phyloP scores from a whole-genome alignment of 2,113 vertebrate species.

The Anolis sagrei region DNA sequence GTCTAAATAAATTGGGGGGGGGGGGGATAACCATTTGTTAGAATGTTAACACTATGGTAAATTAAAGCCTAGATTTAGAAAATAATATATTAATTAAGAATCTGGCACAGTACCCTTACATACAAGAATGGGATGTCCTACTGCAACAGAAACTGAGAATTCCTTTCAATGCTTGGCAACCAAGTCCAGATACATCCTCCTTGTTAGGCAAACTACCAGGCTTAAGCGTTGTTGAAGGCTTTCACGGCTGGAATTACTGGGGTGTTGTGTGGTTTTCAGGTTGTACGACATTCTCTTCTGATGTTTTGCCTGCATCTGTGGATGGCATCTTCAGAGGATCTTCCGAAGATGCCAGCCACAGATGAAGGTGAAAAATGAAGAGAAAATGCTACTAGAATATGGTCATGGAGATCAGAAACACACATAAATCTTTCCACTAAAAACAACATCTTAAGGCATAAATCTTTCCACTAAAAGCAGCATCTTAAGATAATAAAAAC shows the following conservation, averaged over 20 bases:
- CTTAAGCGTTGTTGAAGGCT: too few species aligned
- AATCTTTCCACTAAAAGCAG: neutral
- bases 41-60: neutral
- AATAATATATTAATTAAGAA: neutral
- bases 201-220: neutral
- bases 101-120: neutral
- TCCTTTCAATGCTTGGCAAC: neutral
- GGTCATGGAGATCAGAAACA: too few species aligned
- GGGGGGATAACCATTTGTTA: neutral
- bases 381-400: too few species aligned
- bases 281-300: too few species aligned
- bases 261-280: too few species aligned
- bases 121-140: neutral
- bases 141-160: neutral
- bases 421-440: too few species aligned
- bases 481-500: neutral
- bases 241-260: too few species aligned
- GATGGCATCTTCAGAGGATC: too few species aligned
- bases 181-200: neutral
- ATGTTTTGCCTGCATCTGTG: too few species aligned
- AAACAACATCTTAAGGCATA: neutral
- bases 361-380: too few species aligned
- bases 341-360: too few species aligned
- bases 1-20: neutral
- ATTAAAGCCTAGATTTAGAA: neutral